Evolutionary conservation across 2,888 invertebrate genomes (phyloP), one percentile per base, ranked within the genome.

Genomic region (Chrysolina haemoptera): DNA sequence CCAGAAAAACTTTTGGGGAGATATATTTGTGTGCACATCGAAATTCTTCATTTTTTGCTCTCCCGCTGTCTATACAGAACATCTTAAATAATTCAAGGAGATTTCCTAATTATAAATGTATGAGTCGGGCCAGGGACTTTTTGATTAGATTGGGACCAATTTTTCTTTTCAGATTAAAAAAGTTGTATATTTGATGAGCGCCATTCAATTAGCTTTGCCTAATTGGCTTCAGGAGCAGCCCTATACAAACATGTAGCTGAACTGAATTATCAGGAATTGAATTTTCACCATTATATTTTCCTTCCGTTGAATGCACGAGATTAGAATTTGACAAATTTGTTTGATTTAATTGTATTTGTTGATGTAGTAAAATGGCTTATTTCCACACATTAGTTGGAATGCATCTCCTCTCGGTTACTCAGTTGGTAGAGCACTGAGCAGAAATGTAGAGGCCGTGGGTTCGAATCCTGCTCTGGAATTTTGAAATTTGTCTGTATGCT

Each of bases 91-190:
- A 80, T 80, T 79, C 78, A 80, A 68, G 53, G 62, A 75, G 73
- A 79, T 75, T 74, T 77, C 67, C 78, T 78, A 77, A 85, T 86
- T 85, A 85, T 82, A 82, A 84, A 86, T 86, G 85, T 85, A 86
- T 85, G 81, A 82, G 83, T 81, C 75, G 75, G 71, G 76, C 81
- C 78, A 76, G 82, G 83, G 83, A 82, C 82, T 82, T 84, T 82
- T 83, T 86, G 86, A 86, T 86, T 85, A 84, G 85, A 85, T 86
- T 84, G 85, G 84, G 85, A 83, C 86, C 85, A 85, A 86, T 86
- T 86, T 86, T 85, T 86, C 84, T 84, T 84, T 81, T 79, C 80
- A 84, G 86, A 85, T 86, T 85, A 84, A 85, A 85, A 85, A 85
- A 85, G 83, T 84, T 85, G 82, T 83, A 85, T 86, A 85, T 84